Percentiles rank a stretch among this genome's conserved stretches.
Conservation (phyloP, 1,140 invertebrate species). For the Scaptomyza pallida region DNA sequence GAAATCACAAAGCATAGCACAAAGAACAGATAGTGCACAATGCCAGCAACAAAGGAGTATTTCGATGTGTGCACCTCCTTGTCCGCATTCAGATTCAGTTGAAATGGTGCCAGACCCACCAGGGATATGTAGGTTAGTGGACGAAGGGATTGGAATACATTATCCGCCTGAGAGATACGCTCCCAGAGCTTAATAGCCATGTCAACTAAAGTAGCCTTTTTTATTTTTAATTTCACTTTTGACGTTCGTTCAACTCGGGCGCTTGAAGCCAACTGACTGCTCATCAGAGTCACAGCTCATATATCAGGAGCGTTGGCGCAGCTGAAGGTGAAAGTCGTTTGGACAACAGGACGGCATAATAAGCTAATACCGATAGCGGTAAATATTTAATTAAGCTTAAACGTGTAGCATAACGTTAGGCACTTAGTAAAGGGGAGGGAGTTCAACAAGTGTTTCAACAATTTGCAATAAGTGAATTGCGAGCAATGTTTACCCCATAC, state of each 20-base stretch:
- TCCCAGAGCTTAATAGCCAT: conserved; percentile 70
- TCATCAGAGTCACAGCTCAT: conserved; percentile 43
- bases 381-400: conserved; percentile 81
- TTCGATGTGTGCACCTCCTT: conserved; percentile 76
- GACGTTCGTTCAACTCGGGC: conserved; percentile 51
- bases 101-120: conserved; percentile 76
- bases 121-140: conserved; percentile 73
- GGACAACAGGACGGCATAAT: conserved; percentile 45
- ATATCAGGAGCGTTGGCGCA: conserved; percentile 64
- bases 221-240: background rate
- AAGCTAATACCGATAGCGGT: conserved; percentile 65
- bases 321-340: conserved; percentile 31
- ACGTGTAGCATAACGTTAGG: conserved; percentile 24
- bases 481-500: background rate
- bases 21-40: conserved; percentile 78
- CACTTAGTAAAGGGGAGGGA: background rate
- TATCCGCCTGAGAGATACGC: conserved; percentile 76
- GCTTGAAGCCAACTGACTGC: conserved; percentile 52
- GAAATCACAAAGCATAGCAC: conserved; percentile 70
- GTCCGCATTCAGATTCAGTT: conserved; percentile 61
- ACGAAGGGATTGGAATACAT: conserved; percentile 76
- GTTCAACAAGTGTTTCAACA: conserved; percentile 12
- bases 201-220: background rate
- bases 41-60: conserved; percentile 66
- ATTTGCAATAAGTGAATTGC: conserved; percentile 18